A percentile compares a stretch with the other conserved stretches of the same genome.
Evolutionary conservation across 2,113 vertebrate species (phyloP).

Genomic region (Dryoscopus gambensis): DNA sequence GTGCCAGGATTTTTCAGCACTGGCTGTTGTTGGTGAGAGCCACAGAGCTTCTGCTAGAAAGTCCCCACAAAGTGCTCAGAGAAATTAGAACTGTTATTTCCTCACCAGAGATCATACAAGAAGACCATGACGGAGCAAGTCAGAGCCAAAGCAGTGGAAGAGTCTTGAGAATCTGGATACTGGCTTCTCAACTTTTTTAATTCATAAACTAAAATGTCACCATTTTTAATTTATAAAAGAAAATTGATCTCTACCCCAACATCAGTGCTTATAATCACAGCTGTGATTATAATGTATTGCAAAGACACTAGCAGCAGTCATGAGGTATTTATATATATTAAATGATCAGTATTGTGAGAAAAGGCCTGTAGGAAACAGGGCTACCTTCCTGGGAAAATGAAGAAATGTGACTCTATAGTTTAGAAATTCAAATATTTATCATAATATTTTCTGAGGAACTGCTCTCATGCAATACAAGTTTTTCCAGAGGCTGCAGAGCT

Average conservation of each 20-base stretch:
- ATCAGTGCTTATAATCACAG: background rate
- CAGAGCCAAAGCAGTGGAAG: background rate
- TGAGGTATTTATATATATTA: background rate
- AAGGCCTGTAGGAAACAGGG: background rate
- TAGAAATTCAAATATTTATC: background rate
- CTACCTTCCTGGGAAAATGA: background rate
- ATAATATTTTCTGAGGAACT: background rate
- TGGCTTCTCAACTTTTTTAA: background rate
- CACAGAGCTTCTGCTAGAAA: background rate
- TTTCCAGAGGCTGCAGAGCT: background rate
- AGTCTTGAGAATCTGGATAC: background rate
- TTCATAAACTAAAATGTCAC: background rate
- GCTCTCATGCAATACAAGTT: background rate
- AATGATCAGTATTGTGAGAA: background rate
- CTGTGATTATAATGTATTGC: background rate
- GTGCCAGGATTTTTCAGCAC: background rate
- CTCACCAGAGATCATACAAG: background rate
- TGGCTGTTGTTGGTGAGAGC: background rate
- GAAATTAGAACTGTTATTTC: background rate
- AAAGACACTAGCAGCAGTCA: background rate
- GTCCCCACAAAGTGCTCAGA: background rate
- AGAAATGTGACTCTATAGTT: background rate
- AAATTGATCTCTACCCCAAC: background rate
- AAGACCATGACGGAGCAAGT: background rate
- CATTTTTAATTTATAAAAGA: background rate